These are phyloP conservation scores for Plodia interpunctella DNA, from an alignment of 1,140 invertebrate genomes.

Conservation along the genomic window DNA sequence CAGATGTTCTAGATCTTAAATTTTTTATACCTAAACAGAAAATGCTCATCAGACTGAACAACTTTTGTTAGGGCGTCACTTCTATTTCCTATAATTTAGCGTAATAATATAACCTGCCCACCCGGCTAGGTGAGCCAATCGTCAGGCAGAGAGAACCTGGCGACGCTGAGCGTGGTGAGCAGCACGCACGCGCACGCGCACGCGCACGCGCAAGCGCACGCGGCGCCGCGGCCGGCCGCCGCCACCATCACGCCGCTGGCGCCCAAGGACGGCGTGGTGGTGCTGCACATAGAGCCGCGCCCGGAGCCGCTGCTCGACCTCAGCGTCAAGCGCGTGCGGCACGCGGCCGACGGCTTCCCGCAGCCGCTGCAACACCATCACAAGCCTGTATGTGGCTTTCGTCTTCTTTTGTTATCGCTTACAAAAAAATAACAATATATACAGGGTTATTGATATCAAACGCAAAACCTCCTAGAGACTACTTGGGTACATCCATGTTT, in stretches of 20 bases:
- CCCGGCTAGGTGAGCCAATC: constrained; percentile 20
- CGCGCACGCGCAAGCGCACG: constrained; percentile 40
- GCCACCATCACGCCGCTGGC: constrained; percentile 83
- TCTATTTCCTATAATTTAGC: no score
- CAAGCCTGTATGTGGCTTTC: neutral
- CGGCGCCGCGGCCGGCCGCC: constrained; percentile 76
- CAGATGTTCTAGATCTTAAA: no score
- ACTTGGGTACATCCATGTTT: no score
- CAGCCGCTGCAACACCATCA: constrained; percentile 63
- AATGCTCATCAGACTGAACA: no score
- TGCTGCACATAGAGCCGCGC: constrained; percentile 78
- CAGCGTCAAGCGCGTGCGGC: constrained; percentile 87
- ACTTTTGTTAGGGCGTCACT: no score
- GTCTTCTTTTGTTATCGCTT: no score
- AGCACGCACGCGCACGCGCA: constrained; percentile 55
- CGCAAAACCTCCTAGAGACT: no score
- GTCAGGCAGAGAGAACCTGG: constrained; percentile 69
- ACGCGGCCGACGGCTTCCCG: constrained; percentile 77
- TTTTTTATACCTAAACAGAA: no score
- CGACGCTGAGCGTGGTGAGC: constrained; percentile 83
- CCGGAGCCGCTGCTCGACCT: constrained; percentile 85
- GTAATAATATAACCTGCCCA: neutral
- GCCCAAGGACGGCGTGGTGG: constrained; percentile 81
- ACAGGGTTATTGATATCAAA: no score
- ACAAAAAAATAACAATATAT: no score